Percentiles rank a stretch among this genome's conserved stretches.
Evolutionary conservation across 1,140 invertebrate species (phyloP).

Genomic region (Sitodiplosis mosellana): DNA sequence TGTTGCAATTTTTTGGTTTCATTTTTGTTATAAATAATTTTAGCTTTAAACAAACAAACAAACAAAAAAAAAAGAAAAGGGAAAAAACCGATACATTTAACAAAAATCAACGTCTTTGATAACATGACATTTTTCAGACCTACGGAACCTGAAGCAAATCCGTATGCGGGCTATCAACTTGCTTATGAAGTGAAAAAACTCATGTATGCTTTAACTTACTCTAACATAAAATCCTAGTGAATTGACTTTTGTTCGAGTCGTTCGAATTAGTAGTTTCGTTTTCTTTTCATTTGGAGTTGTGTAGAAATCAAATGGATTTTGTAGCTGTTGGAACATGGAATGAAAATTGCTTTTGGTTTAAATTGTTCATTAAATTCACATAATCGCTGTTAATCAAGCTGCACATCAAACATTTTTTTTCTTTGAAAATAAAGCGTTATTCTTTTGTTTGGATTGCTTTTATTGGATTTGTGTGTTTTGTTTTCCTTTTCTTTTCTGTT

Average conservation of each 20-base stretch:
- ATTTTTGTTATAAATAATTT: background rate
- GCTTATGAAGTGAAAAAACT: constrained; percentile 99
- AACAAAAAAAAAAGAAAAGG: no score
- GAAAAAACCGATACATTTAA: no score
- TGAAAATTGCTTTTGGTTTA: constrained; percentile 7
- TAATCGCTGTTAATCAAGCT: constrained; percentile 5
- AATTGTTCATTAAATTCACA: constrained; percentile 10
- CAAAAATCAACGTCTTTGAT: no score
- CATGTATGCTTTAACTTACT: constrained; percentile 58
- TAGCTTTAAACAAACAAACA: constrained; percentile 1
- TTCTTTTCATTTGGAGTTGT: no score
- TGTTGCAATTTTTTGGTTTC: constrained; percentile 1
- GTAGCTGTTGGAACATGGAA: no score
- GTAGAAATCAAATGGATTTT: no score
- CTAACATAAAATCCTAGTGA: no score
- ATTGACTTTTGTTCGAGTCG: no score
- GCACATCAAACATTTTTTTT: constrained; percentile 5
- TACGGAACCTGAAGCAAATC: constrained; percentile 63
- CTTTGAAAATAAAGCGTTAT: constrained; percentile 7
- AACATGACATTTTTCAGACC: constrained; percentile 39
- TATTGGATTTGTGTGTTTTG: no score
- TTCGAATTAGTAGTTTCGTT: no score
- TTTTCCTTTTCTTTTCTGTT: no score
- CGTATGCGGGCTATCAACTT: constrained; percentile 89
- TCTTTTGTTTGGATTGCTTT: constrained; percentile 8